Evolutionary conservation across 2,888 invertebrate species (phyloP).

Genomic region (Dascillus cervinus): DNA sequence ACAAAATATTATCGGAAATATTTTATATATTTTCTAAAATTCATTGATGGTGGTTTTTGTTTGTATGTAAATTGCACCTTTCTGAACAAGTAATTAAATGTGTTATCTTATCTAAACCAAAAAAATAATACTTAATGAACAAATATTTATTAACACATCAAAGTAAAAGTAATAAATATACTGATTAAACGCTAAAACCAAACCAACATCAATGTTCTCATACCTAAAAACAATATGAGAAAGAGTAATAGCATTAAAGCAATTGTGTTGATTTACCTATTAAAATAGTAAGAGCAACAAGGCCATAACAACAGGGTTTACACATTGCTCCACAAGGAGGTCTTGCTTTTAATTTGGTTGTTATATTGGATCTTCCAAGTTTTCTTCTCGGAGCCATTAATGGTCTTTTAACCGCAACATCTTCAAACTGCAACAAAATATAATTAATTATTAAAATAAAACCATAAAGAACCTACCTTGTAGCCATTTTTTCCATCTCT

Average conservation of each 20-base stretch:
- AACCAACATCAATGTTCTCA: too few relatives aligned
- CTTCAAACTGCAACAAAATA: slow-evolving; percentile 47
- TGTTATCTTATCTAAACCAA: too few relatives aligned
- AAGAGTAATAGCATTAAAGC: too few relatives aligned
- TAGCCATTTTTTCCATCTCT: slow-evolving; percentile 60
- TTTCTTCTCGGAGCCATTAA: slow-evolving; percentile 66
- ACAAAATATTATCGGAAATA: neutral
- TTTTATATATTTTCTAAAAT: too few relatives aligned
- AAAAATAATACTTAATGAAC: too few relatives aligned
- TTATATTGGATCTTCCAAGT: slow-evolving; percentile 41
- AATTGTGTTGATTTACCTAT: slow-evolving; percentile 47
- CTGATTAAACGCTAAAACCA: too few relatives aligned
- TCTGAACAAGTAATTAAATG: too few relatives aligned
- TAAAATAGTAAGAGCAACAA: slow-evolving; percentile 52
- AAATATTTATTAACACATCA: neutral
- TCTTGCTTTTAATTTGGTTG: slow-evolving; percentile 48
- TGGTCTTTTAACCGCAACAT: slow-evolving; percentile 62
- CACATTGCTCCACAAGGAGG: slow-evolving; percentile 51
- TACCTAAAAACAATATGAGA: too few relatives aligned
- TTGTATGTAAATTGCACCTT: neutral
- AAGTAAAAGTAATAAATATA: neutral
- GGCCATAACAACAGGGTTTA: slow-evolving; percentile 58
- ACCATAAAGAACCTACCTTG: slow-evolving; percentile 39
- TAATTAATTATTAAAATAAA: slow-evolving; percentile 2
- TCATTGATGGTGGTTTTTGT: too few relatives aligned